Evolutionary conservation across 2,888 invertebrate species (phyloP), one percentile per base, ranked within the genome.

Genomic region (Operophtera brumata): DNA sequence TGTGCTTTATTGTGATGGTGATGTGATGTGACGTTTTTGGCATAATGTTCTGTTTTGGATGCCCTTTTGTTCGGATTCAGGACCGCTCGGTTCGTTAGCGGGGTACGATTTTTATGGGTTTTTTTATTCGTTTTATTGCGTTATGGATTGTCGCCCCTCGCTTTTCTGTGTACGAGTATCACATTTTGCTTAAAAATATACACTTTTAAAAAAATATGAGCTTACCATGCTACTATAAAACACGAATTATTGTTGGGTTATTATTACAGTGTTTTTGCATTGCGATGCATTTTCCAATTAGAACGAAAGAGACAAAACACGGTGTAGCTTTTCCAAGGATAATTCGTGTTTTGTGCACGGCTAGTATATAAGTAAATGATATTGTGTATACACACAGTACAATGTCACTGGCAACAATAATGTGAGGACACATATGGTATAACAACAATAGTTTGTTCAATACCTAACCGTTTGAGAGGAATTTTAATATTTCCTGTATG

Each of bases 11-110:
- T 68, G 69, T 51, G 53, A 62, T 63, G 67, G 64, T 66, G 66
- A 64, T 70, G 73, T 67, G 55, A 59, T 64, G 77, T 80, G 74
- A 69, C 70, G 78, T 69, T 75, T 67, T 74, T 78, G 77, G 80
- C 72, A 70, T 62, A 64, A 71, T 70, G 70, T 71, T 67, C 65
- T 62, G 50, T 67, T 70, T 71, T 69, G 77, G 78, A 78, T 73
- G 67, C 60, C 68, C 71, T 76, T 77, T 77, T 77, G 75, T 78
- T 69, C 62, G 73, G 69, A 74, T 67, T 62, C 64, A 63, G 61
- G 62, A 64, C 64, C 64, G 70, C 55, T 67, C 65, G 64, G 69
- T 64, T 65, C 59, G 61, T 56, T 62, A 59, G 54, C 61, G 61
- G 62, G 64, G 67, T 73, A 71, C 64, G 71, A 70, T 67, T 69